Conservation (phyloP, 2,888 invertebrate genomes). For the Trachelus tabidus region DNA sequence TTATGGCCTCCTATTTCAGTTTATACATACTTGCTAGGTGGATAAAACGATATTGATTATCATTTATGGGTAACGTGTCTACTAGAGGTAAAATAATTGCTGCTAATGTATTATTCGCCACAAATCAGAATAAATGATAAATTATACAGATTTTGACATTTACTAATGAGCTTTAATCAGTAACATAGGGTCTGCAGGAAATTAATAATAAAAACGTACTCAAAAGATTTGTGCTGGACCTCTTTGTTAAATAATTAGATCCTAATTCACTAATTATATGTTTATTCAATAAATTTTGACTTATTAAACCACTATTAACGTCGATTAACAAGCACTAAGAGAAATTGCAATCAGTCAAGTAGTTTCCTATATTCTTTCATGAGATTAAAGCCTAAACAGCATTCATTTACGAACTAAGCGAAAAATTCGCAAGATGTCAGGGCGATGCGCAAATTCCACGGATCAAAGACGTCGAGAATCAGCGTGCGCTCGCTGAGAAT, state of each 20-base stretch:
- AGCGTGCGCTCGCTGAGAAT: slow-evolving; percentile 12
- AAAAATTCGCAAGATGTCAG: slow-evolving; percentile 5
- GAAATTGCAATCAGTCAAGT: not conserved
- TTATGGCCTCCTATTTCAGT: not conserved
- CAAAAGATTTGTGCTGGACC: not conserved
- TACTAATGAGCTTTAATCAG: not conserved
- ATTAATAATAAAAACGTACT: not conserved
- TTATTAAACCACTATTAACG: not conserved
- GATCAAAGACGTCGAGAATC: slow-evolving; percentile 9
- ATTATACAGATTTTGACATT: not conserved
- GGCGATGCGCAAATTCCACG: not conserved
- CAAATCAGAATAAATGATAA: not conserved
- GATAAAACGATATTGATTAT: not conserved
- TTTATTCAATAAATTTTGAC: not conserved
- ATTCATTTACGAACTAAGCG: not conserved
- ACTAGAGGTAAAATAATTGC: not conserved
- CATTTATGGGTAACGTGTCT: not conserved
- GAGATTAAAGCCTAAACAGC: not conserved
- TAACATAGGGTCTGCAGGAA: not conserved
- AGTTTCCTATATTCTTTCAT: not conserved
- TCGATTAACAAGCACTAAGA: not conserved
- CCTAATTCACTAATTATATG: not conserved
- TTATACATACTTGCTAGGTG: not conserved
- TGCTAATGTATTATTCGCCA: not conserved
- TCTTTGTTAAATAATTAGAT: not conserved